Conservation (phyloP, 2,113 vertebrate genomes). For the Falco punctatus region DNA sequence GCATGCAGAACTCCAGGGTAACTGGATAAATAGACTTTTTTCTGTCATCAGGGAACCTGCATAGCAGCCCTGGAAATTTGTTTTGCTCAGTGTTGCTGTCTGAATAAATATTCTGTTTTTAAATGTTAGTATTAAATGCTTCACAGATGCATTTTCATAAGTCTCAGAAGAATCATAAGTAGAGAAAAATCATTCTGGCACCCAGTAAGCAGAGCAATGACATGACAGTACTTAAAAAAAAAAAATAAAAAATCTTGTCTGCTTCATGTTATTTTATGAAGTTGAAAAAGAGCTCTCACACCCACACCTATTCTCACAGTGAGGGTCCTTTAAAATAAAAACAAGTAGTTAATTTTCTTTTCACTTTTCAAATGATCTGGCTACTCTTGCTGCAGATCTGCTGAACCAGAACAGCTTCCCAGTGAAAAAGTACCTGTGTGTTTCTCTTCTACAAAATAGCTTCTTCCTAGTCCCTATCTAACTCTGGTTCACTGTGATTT, state of each 20-base stretch:
- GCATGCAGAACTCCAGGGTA: neutral
- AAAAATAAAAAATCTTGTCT: slow-evolving; percentile 18
- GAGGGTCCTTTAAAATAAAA: slow-evolving; percentile 56
- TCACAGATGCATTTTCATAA: slow-evolving; percentile 6
- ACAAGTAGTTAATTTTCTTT: slow-evolving; percentile 48
- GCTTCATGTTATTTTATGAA: slow-evolving; percentile 28
- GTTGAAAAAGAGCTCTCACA: slow-evolving; percentile 50
- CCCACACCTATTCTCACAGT: slow-evolving; percentile 60
- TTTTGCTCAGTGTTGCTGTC: neutral
- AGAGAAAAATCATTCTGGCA: neutral
- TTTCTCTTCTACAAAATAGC: neutral
- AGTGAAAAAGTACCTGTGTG: neutral
- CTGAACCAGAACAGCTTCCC: slow-evolving; percentile 29
- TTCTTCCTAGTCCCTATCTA: neutral
- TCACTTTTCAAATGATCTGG: slow-evolving; percentile 31
- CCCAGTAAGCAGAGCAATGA: slow-evolving; percentile 4
- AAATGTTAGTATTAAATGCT: neutral
- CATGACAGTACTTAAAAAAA: neutral
- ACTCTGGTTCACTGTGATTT: neutral
- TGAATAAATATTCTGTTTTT: neutral
- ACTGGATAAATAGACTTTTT: neutral
- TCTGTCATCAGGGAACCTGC: neutral
- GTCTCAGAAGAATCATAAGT: neutral
- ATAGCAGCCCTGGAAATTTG: neutral
- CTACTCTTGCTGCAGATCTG: slow-evolving; percentile 12